These are phyloP conservation scores for Melinopterus prodromus DNA, from an alignment of 2,888 invertebrate genomes.

Conservation along the genomic window DNA sequence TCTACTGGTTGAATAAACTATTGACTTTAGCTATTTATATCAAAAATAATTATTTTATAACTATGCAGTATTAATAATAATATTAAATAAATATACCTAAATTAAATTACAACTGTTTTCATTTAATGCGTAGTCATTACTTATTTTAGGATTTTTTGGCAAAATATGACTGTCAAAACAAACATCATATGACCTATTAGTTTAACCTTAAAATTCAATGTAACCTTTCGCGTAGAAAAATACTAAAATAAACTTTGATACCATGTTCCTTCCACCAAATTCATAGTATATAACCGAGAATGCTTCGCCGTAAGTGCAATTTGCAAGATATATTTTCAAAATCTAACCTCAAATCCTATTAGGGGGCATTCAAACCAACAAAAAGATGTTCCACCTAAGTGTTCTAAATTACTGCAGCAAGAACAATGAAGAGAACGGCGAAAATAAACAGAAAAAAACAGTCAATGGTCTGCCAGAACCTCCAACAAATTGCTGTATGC, in stretches of 20 bases:
- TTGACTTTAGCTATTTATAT: not conserved
- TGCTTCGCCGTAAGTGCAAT: slow-evolving; percentile 10
- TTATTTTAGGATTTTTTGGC: not conserved
- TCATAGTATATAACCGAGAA: not conserved
- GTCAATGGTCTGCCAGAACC: slow-evolving; percentile 63
- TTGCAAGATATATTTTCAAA: not conserved
- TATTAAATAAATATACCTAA: too few relatives aligned
- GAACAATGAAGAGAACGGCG: slow-evolving; percentile 13
- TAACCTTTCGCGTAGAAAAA: not conserved
- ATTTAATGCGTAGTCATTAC: not conserved
- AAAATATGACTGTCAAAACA: not conserved
- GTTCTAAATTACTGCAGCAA: slow-evolving; percentile 31
- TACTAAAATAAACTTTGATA: not conserved
- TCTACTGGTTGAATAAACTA: slow-evolving; percentile 5
- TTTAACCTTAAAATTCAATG: slow-evolving; percentile 4
- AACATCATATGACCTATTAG: not conserved
- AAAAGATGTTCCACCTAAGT: slow-evolving; percentile 31
- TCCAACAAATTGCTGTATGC: slow-evolving; percentile 90
- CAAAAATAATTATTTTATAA: not conserved
- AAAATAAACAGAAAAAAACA: not conserved
- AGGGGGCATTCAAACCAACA: not conserved
- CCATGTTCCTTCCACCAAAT: not conserved
- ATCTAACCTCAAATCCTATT: slow-evolving; percentile 9
- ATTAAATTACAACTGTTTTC: not conserved
- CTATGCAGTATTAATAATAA: not conserved